Percentiles rank a stretch among this genome's conserved stretches.
Conservation (phyloP, 2,113 vertebrate species). For the Saimiri boliviensis region DNA sequence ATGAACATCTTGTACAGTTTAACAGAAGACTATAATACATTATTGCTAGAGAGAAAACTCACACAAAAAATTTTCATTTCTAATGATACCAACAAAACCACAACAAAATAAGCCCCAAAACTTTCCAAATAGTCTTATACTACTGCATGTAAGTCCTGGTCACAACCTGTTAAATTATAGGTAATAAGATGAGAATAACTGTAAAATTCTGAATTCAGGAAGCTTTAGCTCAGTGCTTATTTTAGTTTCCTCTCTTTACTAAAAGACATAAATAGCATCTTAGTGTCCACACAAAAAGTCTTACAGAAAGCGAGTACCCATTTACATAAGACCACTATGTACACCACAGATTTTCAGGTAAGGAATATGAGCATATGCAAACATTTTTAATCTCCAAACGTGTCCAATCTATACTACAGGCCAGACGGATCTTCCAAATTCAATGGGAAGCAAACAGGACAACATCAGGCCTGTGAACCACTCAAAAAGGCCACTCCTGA, state of each 20-base stretch:
- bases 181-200: background rate
- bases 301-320: background rate
- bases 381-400: background rate
- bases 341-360: background rate
- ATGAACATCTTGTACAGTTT: background rate
- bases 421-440: background rate
- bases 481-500: fast-evolving
- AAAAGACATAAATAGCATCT: background rate
- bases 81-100: background rate
- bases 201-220: background rate
- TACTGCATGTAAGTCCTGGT: background rate
- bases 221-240: background rate
- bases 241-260: background rate
- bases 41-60: background rate
- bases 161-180: background rate
- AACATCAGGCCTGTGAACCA: background rate
- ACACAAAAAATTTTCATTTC: background rate
- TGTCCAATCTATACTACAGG: background rate
- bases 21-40: background rate
- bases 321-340: background rate
- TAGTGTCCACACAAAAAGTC: background rate
- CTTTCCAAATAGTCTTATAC: background rate
- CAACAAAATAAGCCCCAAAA: background rate
- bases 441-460: background rate
- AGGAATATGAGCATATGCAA: background rate